These are phyloP conservation scores for Arion vulgaris DNA, from an alignment of 1,140 invertebrate genomes.

Conservation along the genomic window DNA sequence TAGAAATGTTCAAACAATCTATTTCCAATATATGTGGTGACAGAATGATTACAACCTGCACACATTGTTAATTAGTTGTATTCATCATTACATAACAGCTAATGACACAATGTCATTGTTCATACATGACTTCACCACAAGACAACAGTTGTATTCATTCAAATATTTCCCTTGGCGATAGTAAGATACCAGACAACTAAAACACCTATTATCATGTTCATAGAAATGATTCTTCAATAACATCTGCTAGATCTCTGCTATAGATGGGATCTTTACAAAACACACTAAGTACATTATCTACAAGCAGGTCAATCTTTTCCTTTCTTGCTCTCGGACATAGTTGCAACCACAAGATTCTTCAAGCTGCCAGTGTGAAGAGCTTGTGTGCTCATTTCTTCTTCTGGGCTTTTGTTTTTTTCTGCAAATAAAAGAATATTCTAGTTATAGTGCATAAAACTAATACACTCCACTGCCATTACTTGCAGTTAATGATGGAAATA, in stretches of 20 bases:
- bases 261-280: neutral
- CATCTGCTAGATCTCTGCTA: neutral
- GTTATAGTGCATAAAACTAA: too few relatives aligned
- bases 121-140: neutral
- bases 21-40: too few relatives aligned
- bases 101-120: neutral
- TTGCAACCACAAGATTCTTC: constrained; percentile 24
- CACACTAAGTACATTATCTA: neutral
- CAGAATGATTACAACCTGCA: too few relatives aligned
- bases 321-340: constrained; percentile 9
- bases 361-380: constrained; percentile 38
- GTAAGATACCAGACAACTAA: too few relatives aligned
- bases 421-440: too few relatives aligned
- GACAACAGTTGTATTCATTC: neutral
- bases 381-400: constrained; percentile 18
- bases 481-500: too few relatives aligned
- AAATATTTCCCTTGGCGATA: neutral
- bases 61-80: too few relatives aligned
- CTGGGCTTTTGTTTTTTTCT: constrained; percentile 16
- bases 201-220: neutral
- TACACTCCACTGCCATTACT: too few relatives aligned
- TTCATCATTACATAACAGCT: neutral
- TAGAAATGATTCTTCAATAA: neutral
- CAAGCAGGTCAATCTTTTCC: neutral
- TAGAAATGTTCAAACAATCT: neutral